Base-by-base conservation (phyloP, 1,140 invertebrate species). In the Cyclargus thomasi region DNA sequence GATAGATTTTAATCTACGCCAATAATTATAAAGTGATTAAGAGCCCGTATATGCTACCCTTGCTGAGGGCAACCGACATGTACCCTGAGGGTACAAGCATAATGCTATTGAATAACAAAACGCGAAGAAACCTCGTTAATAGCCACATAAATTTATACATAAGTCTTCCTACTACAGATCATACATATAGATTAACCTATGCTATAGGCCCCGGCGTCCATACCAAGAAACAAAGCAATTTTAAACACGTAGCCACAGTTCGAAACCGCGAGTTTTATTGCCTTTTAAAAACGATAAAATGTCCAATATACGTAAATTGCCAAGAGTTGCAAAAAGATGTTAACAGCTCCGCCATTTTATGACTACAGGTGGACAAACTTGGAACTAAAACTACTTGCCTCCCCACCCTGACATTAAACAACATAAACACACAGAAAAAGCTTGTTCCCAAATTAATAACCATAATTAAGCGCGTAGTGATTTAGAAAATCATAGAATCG, bases 201-300 rank as follows among this genome's bases (percentile, higher is more conserved):
- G 14, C 39, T 47, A 39, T 11, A 47, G 39, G 39, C 39, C 10
- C 7, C 14, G 3, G 1, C 20, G 53, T 17, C 17, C 7, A 55
- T 10, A 55, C 53, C 7, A 55, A 55, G 53, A 55, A 17, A 55
- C 53, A 20, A 20, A 17, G 55, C 55, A 21, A 59, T 59, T 59
- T 59, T 21, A 59, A 59, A 59, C 55, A 59, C 55, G 55, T 59
- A 55, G 10, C 55, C 10, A 21, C 20, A 55, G 20, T 59, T 59
- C 55, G 55, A 59, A 59, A 59, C 55, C 55, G 21, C 55, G 55
- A 21, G 55, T 59, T 59, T 59, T 59, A 59, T 59, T 59, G 18
- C 55, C 55, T 59, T 59, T 59, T 20, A 59, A 59, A 59, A 59
- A 59, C 55, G 17, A 59, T 59, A 59, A 59, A 59, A 59, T 59